phyloP scores from a whole-genome alignment of 2,888 invertebrate species.

The Isotomurus palustris region DNA sequence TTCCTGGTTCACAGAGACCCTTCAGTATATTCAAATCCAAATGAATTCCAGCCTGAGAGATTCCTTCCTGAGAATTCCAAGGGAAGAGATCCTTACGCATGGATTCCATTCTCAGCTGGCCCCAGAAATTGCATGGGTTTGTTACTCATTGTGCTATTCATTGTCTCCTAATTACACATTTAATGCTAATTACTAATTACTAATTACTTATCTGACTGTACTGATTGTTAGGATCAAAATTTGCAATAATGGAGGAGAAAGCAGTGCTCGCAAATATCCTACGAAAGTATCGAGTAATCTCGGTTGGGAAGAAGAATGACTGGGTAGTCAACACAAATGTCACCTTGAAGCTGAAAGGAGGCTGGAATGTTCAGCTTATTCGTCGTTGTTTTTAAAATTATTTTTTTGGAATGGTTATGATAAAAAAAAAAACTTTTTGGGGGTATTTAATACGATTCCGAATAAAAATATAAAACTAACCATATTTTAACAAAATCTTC shows the following conservation, averaged over 20 bases:
- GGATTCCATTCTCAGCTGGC: conserved; percentile 50
- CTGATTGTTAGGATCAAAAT: conserved; percentile 55
- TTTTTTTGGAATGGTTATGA: too few relatives aligned
- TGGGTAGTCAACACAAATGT: too few relatives aligned
- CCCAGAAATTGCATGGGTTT: conserved; percentile 37
- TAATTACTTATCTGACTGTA: background rate
- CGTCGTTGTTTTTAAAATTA: too few relatives aligned
- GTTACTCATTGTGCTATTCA: too few relatives aligned
- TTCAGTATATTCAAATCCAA: conserved; percentile 53
- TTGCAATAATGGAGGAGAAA: conserved; percentile 58
- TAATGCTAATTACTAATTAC: background rate
- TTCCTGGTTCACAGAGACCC: conserved; percentile 53
- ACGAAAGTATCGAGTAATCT: conserved; percentile 56
- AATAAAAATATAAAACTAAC: too few relatives aligned
- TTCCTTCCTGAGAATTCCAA: conserved; percentile 52
- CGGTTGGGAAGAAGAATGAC: conserved; percentile 56
- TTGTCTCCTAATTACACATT: background rate
- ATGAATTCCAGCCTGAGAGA: conserved; percentile 54
- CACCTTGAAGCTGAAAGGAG: too few relatives aligned
- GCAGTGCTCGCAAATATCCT: conserved; percentile 58
- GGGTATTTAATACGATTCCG: too few relatives aligned
- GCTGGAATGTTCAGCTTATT: too few relatives aligned
- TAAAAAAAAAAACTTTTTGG: too few relatives aligned
- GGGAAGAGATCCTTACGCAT: conserved; percentile 52
- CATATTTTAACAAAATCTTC: too few relatives aligned